phyloP scores from a whole-genome alignment of 2,113 vertebrate species.

The Solenodon paradoxus region DNA sequence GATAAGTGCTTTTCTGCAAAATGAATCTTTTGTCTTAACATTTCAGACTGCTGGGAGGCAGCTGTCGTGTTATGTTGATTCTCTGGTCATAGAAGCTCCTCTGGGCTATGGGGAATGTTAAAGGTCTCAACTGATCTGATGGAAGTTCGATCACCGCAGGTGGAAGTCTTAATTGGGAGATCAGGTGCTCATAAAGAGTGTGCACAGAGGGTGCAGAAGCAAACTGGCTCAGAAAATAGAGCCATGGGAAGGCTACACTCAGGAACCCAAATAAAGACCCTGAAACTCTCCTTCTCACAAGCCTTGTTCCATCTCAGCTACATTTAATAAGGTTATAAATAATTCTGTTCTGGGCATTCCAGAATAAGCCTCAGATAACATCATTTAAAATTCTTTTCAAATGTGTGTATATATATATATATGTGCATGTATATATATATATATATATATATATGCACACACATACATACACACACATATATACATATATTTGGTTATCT shows the following conservation, averaged over 20 bases:
- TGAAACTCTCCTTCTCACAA: conserved; percentile 11
- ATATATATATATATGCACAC: too few relatives aligned
- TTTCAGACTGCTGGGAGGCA: neutral
- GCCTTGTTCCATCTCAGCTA: conserved; percentile 39
- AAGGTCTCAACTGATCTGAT: neutral
- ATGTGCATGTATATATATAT: too few relatives aligned
- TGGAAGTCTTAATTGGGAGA: conserved; percentile 59
- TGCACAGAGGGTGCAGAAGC: conserved; percentile 40
- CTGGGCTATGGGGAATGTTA: neutral
- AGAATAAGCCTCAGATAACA: neutral
- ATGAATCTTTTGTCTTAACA: neutral
- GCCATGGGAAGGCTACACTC: neutral
- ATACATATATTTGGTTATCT: too few relatives aligned
- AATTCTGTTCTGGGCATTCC: conserved; percentile 29
- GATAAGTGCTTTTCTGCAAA: conserved; percentile 4
- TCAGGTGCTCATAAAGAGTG: conserved; percentile 58
- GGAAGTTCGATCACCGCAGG: neutral
- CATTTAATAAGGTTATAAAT: conserved; percentile 50
- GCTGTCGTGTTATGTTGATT: neutral
- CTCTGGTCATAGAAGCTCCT: conserved; percentile 14
- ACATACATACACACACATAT: too few relatives aligned
- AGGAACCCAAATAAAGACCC: conserved; percentile 44
- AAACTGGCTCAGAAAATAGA: conserved; percentile 30
- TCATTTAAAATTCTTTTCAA: neutral
- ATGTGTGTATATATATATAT: neutral